Percentiles rank a stretch among this genome's conserved stretches.
phyloP scores from a whole-genome alignment of 2,113 vertebrate species.

The Blennius ocellaris region DNA sequence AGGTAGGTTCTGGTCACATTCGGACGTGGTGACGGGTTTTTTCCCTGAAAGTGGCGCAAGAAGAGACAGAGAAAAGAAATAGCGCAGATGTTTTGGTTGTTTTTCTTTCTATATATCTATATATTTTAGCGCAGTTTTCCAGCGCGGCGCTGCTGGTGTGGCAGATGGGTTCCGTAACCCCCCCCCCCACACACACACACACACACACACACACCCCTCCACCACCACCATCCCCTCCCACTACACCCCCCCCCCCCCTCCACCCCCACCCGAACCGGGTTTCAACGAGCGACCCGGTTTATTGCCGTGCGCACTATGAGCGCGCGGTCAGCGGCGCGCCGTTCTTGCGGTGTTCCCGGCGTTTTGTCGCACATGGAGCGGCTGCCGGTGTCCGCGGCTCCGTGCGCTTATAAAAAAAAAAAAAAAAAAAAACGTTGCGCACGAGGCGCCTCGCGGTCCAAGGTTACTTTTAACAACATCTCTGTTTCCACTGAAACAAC shows the following conservation, averaged over 20 bases:
- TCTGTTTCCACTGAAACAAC: no score
- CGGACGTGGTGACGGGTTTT: no score
- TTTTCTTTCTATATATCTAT: no score
- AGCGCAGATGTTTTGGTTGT: conserved; percentile 53
- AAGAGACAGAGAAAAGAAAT: background rate
- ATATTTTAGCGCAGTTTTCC: conserved; percentile 61
- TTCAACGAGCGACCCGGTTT: conserved; percentile 51
- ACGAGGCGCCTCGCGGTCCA: no score
- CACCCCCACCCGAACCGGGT: conserved; percentile 29
- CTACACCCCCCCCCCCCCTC: conserved; percentile 4
- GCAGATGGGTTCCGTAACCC: conserved; percentile 56
- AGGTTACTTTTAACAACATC: no score
- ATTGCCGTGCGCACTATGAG: conserved; percentile 48
- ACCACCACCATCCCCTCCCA: conserved; percentile 21
- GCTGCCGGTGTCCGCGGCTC: background rate
- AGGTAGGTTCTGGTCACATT: conserved; percentile 47
- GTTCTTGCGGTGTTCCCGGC: no score
- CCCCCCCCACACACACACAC: conserved; percentile 12
- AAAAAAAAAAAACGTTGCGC: background rate
- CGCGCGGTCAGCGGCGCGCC: no score
- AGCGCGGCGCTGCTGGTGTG: conserved; percentile 48
- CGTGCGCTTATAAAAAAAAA: no score
- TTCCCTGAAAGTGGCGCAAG: background rate
- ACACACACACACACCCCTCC: no score
- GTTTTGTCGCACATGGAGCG: background rate